phyloP scores from a whole-genome alignment of 2,113 vertebrate genomes.

The Proterorhinus semilunaris region DNA sequence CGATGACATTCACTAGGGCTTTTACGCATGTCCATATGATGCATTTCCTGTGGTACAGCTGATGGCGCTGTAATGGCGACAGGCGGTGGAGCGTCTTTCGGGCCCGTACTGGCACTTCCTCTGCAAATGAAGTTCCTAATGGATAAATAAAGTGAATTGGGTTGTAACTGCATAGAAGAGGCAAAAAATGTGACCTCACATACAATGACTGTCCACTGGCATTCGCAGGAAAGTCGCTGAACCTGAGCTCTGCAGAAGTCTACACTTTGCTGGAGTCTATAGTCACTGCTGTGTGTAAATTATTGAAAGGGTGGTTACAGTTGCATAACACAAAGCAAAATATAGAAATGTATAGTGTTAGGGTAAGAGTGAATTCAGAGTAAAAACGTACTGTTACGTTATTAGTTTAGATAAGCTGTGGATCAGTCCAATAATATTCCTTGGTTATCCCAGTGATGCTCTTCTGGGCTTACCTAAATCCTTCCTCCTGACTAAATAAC shows the following conservation, averaged over 20 bases:
- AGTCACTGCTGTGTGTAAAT: slow-evolving; percentile 37
- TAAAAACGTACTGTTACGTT: not conserved
- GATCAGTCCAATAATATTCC: not conserved
- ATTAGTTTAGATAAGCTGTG: not conserved
- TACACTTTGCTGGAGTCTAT: not conserved
- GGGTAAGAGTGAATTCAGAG: too few relatives aligned
- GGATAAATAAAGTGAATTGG: too few relatives aligned
- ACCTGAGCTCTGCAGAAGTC: slow-evolving; percentile 15
- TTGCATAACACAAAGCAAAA: slow-evolving; percentile 17
- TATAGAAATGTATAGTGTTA: too few relatives aligned
- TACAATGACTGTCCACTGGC: not conserved
- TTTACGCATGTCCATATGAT: not conserved
- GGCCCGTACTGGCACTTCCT: too few relatives aligned
- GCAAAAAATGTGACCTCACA: not conserved
- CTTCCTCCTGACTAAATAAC: not conserved
- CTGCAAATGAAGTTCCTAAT: too few relatives aligned
- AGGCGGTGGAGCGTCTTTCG: too few relatives aligned
- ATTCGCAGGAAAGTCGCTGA: not conserved
- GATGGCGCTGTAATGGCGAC: too few relatives aligned
- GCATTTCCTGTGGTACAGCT: too few relatives aligned
- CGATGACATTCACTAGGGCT: not conserved
- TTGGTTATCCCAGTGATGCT: not conserved
- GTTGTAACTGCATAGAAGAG: not conserved
- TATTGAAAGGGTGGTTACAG: slow-evolving; percentile 33
- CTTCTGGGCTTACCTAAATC: slow-evolving; percentile 1